These are phyloP conservation scores for Tenualosa ilisha DNA, from an alignment of 2,797 vertebrate species.

Conservation along the genomic window DNA sequence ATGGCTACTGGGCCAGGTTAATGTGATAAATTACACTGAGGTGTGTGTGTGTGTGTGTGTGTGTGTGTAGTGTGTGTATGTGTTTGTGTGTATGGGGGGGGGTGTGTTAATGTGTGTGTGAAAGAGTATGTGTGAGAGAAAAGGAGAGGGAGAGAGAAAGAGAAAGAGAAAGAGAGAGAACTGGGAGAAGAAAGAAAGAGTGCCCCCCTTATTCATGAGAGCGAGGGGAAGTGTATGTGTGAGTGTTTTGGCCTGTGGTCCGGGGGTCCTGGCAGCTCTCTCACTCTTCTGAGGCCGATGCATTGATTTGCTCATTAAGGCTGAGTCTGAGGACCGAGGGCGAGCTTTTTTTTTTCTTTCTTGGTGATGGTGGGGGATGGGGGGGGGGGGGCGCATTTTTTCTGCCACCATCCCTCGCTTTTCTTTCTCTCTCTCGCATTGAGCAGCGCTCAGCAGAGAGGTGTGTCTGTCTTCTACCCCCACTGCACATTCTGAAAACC, in stretches of 20 bases:
- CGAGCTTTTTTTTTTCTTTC: not conserved
- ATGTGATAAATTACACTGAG: conserved; percentile 73
- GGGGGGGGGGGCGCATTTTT: not conserved
- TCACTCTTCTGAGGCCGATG: conserved; percentile 75
- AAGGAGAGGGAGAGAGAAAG: not conserved
- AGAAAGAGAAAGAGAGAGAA: conserved; percentile 46
- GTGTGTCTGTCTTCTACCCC: conserved; percentile 79
- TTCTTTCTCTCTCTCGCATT: conserved; percentile 61
- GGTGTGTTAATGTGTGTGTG: not conserved
- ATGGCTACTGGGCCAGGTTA: conserved; percentile 70
- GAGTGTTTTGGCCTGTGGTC: conserved; percentile 77
- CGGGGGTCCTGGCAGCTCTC: conserved; percentile 62
- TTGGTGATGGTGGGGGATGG: not conserved
- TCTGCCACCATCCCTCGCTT: not conserved
- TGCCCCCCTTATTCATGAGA: conserved; percentile 68
- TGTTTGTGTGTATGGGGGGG: too few relatives aligned
- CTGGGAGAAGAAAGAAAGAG: not conserved
- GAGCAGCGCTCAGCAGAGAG: conserved; percentile 71
- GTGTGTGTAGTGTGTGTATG: not conserved
- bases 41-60: too few relatives aligned
- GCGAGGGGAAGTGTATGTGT: conserved; percentile 72
- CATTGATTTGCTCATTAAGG: conserved; percentile 83
- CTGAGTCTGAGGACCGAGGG: conserved; percentile 65
- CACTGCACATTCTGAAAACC: conserved; percentile 78
- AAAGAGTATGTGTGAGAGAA: not conserved